A percentile compares a stretch with the other conserved stretches of the same genome.
Evolutionary conservation across 2,888 invertebrate species (phyloP).

Genomic region (Caenorhabditis wallacei): DNA sequence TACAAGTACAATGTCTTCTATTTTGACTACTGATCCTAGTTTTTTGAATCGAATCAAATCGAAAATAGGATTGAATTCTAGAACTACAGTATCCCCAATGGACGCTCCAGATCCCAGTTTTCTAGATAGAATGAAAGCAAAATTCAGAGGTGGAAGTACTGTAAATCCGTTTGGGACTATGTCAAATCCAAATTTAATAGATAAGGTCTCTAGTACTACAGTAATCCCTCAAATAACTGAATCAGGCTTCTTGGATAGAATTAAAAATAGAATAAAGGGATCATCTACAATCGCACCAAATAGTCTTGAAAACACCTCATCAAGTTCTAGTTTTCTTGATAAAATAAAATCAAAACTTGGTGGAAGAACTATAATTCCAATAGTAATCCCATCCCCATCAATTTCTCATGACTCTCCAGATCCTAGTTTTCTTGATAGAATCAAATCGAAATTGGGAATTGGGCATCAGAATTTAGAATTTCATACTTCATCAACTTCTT

Average conservation of each 20-base stretch:
- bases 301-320: background rate
- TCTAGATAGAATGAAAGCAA: conserved; percentile 16
- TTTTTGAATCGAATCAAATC: conserved; percentile 4
- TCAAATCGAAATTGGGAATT: conserved; percentile 13
- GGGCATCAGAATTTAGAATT: conserved; percentile 20
- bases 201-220: background rate
- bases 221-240: background rate
- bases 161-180: background rate
- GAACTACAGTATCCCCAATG: background rate
- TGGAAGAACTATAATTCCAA: background rate
- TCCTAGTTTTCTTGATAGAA: conserved; percentile 12
- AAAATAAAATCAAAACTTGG: conserved; percentile 13
- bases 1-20: background rate
- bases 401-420: conserved; percentile 10
- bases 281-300: no score
- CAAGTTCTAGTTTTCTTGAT: background rate
- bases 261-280: no score
- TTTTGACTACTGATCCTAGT: background rate
- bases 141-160: background rate
- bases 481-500: background rate
- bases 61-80: background rate
- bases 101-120: conserved; percentile 3
- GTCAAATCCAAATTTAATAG: conserved; percentile 7
- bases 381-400: background rate
- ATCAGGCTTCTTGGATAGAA: no score